A percentile compares a stretch with the other conserved stretches of the same genome.
phyloP scores from a whole-genome alignment of 2,113 vertebrate genomes.

The Eupsittula cactorum region DNA sequence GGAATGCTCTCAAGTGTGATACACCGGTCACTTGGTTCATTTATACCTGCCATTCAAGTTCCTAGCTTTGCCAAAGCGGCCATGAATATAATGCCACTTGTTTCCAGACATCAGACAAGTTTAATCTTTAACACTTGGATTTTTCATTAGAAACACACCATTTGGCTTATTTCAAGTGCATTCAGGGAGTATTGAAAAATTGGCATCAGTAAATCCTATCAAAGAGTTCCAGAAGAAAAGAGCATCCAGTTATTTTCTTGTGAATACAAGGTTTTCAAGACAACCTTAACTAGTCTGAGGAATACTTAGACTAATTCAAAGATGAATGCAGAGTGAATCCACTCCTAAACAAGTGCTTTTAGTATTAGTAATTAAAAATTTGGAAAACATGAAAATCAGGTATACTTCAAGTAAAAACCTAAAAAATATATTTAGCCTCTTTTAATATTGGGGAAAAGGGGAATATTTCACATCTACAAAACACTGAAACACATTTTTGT shows the following conservation, averaged over 20 bases:
- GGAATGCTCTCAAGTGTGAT: neutral
- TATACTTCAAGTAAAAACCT: neutral
- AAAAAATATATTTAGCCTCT: neutral
- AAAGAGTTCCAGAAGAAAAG: neutral
- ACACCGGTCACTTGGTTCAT: neutral
- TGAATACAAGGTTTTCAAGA: neutral
- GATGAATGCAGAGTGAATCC: neutral
- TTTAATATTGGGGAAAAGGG: neutral
- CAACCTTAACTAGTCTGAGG: neutral
- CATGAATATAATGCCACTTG: neutral
- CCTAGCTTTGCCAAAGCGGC: neutral
- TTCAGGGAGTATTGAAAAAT: neutral
- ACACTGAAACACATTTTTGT: neutral
- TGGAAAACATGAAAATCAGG: neutral
- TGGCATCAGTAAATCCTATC: neutral
- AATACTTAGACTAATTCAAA: neutral
- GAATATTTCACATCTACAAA: neutral
- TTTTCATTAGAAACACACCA: constrained; percentile 6
- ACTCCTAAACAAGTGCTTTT: neutral
- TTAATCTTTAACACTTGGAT: neutral
- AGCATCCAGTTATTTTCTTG: constrained; percentile 2
- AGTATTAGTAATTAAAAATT: neutral
- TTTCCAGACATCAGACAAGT: neutral
- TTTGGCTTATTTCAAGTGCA: neutral
- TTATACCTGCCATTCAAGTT: neutral